These are phyloP conservation scores for Schrankia costaestrigalis DNA, from an alignment of 2,888 invertebrate species.

Conservation along the genomic window DNA sequence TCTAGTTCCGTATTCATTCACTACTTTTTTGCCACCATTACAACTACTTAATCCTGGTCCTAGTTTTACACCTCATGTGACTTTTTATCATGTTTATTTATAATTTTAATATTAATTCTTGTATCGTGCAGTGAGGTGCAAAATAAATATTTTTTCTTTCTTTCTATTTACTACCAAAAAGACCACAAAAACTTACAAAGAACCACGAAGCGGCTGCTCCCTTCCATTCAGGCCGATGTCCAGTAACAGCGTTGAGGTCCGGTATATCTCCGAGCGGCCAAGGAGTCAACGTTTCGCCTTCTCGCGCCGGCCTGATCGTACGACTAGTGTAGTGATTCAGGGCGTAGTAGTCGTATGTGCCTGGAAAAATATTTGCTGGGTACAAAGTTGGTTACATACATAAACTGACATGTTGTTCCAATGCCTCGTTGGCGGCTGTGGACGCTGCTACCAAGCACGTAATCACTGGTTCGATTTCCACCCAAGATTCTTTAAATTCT, in stretches of 20 bases:
- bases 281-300: constrained; percentile 18
- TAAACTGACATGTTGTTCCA: no score
- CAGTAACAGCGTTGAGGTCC: constrained; percentile 15
- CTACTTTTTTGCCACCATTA: no score
- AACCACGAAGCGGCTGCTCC: constrained; percentile 11
- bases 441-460: neutral
- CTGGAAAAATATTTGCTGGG: constrained; percentile 10
- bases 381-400: neutral
- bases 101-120: no score
- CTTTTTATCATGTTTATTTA: no score
- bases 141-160: neutral
- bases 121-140: neutral
- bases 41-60: neutral
- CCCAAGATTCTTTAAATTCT: no score
- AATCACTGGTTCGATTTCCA: neutral
- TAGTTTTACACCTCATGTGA: neutral
- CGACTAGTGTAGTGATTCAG: constrained; percentile 35
- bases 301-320: constrained; percentile 19
- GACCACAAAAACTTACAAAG: constrained; percentile 12
- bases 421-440: no score
- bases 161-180: neutral
- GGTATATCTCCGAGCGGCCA: constrained; percentile 20
- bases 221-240: constrained; percentile 14
- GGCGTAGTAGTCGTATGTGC: constrained; percentile 35
- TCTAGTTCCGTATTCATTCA: no score